Evolutionary conservation across 2,113 vertebrate species (phyloP).

Genomic region (Rhinolophus ferrumequinum): DNA sequence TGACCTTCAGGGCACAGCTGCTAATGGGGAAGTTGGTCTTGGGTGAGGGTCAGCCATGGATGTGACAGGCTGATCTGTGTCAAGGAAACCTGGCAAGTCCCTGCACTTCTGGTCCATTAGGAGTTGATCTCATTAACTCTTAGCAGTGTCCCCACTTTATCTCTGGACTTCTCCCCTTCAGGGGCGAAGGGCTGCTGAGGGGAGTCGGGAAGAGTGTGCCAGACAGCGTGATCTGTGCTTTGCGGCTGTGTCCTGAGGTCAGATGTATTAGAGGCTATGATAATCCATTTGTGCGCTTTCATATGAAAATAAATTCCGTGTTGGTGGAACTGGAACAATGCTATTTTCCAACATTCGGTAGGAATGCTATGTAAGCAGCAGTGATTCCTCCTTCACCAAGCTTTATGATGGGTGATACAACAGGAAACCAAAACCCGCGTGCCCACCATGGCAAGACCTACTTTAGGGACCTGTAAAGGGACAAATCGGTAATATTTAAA

Average conservation of each 20-base stretch:
- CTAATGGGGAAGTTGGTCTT: slow-evolving; percentile 49
- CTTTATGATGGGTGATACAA: not conserved
- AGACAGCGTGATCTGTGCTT: not conserved
- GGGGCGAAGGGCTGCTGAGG: not conserved
- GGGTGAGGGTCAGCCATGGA: slow-evolving; percentile 60
- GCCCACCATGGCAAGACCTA: not conserved
- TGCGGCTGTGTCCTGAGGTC: not conserved
- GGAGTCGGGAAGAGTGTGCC: not conserved
- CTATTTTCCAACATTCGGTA: not conserved
- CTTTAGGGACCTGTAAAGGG: not conserved
- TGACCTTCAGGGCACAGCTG: slow-evolving; percentile 51
- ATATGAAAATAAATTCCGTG: not conserved
- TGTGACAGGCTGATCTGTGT: slow-evolving; percentile 61
- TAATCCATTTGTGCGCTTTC: not conserved
- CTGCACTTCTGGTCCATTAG: slow-evolving; percentile 35
- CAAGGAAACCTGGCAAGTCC: slow-evolving; percentile 35
- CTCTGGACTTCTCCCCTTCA: not conserved
- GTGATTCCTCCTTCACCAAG: not conserved
- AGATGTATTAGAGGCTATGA: not conserved
- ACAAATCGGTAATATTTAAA: not conserved
- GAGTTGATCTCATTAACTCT: not conserved
- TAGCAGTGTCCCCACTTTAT: not conserved
- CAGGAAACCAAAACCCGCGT: not conserved
- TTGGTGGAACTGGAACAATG: not conserved
- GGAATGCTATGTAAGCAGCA: fast-evolving